Evolutionary conservation across 1,140 invertebrate species (phyloP).

Genomic region (Neuroterus valhalla): DNA sequence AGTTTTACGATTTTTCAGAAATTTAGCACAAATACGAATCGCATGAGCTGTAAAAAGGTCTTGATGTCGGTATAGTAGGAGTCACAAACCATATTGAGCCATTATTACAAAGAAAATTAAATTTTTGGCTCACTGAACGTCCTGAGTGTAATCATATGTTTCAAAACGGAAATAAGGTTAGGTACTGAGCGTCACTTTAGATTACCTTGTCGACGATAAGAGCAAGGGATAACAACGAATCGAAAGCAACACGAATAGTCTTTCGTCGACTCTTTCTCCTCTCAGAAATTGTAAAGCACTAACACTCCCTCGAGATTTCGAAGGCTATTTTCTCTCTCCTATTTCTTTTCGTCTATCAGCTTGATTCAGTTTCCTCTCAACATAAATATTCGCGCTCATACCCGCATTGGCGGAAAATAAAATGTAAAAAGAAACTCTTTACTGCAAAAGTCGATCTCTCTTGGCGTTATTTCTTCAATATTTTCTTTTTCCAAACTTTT

Average conservation of each 20-base stretch:
- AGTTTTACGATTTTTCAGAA: too few species aligned
- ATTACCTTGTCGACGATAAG: conserved; percentile 19
- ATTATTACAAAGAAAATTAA: too few species aligned
- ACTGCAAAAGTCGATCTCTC: neutral
- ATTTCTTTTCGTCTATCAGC: conserved; percentile 23
- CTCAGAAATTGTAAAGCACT: conserved; percentile 20
- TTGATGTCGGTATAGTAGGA: too few species aligned
- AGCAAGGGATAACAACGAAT: conserved; percentile 28
- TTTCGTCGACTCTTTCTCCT: conserved; percentile 22
- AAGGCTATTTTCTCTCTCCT: conserved; percentile 16
- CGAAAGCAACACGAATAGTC: conserved; percentile 14
- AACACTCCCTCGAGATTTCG: conserved; percentile 26
- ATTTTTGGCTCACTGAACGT: too few species aligned
- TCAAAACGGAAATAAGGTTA: neutral
- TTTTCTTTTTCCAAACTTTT: too few species aligned
- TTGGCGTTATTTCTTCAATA: neutral
- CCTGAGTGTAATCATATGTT: neutral
- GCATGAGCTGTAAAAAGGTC: too few species aligned
- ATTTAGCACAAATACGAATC: too few species aligned
- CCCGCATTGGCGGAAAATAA: neutral
- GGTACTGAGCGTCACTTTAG: neutral
- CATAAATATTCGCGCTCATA: conserved; percentile 21
- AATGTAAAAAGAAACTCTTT: neutral
- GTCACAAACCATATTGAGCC: too few species aligned
- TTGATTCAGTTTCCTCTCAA: conserved; percentile 25